Conservation (phyloP, 2,113 vertebrate genomes). For the Antennarius striatus region DNA sequence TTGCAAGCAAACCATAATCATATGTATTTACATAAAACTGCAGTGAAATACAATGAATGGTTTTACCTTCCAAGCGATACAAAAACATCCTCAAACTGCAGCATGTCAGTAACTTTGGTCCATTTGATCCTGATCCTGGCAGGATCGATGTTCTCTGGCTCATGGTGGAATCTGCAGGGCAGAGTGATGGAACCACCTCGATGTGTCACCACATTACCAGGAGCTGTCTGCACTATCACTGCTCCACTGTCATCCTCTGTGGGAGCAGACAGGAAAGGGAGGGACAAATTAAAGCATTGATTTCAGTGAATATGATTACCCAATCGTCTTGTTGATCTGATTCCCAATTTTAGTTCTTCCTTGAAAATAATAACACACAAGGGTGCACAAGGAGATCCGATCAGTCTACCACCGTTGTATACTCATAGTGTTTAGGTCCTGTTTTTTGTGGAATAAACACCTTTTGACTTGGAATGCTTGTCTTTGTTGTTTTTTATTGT, state of each 20-base stretch:
- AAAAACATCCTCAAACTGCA: conserved; percentile 90
- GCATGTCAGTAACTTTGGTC: conserved; percentile 89
- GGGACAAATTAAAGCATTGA: neutral
- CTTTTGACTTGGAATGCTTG: too few relatives aligned
- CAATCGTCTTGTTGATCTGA: too few relatives aligned
- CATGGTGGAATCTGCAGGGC: conserved; percentile 93
- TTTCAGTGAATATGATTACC: too few relatives aligned
- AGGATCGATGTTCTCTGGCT: conserved; percentile 80
- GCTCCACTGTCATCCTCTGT: conserved; percentile 90
- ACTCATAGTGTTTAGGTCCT: too few relatives aligned
- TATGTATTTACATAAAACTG: neutral
- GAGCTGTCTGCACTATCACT: conserved; percentile 93
- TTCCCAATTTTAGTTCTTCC: too few relatives aligned
- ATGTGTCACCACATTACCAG: conserved; percentile 92
- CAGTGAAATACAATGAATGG: neutral
- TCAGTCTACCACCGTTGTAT: too few relatives aligned
- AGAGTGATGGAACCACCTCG: conserved; percentile 92
- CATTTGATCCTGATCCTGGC: conserved; percentile 91
- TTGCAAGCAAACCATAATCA: too few relatives aligned
- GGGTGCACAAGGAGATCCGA: too few relatives aligned
- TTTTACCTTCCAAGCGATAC: conserved; percentile 86
- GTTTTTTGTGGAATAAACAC: too few relatives aligned
- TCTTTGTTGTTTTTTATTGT: too few relatives aligned
- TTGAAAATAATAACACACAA: too few relatives aligned
- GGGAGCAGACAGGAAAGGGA: neutral